Conservation (phyloP, 2,797 vertebrate genomes). For the Pitangus sulphuratus region DNA sequence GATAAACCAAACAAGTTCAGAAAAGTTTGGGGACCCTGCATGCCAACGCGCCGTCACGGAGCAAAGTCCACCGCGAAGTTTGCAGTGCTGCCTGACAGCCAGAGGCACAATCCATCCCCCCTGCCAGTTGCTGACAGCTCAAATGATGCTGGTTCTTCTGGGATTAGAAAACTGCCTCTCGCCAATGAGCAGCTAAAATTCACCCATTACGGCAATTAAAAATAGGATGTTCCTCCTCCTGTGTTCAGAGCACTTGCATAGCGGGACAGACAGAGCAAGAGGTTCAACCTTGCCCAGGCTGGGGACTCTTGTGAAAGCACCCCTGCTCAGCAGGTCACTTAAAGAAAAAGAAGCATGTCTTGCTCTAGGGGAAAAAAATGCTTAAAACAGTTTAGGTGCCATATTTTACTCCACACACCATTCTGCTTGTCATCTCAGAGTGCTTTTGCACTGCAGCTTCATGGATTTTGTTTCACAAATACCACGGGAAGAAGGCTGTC, state of each 20-base stretch:
- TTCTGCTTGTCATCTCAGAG: background rate
- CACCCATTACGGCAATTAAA: background rate
- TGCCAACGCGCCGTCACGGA: background rate
- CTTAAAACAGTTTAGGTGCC: background rate
- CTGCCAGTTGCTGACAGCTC: constrained; percentile 11
- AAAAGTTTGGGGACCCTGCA: background rate
- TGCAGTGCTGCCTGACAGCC: background rate
- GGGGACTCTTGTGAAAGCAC: background rate
- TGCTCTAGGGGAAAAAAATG: background rate
- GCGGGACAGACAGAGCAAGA: background rate
- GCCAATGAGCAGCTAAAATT: constrained; percentile 23
- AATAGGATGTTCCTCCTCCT: background rate
- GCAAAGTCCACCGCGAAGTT: background rate
- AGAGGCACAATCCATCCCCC: constrained; percentile 2
- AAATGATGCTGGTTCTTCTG: constrained; percentile 20
- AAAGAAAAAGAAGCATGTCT: background rate
- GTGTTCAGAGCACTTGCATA: rapidly evolving
- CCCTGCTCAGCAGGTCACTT: background rate
- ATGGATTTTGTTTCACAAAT: background rate
- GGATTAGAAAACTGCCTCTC: constrained; percentile 25
- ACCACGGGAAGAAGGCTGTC: background rate
- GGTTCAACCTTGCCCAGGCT: background rate
- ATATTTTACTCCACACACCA: background rate
- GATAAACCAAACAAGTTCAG: constrained; percentile 13
- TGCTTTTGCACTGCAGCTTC: background rate